These are phyloP conservation scores for Oscheius sp. DNA, from an alignment of 2,888 invertebrate genomes.

Conservation along the genomic window DNA sequence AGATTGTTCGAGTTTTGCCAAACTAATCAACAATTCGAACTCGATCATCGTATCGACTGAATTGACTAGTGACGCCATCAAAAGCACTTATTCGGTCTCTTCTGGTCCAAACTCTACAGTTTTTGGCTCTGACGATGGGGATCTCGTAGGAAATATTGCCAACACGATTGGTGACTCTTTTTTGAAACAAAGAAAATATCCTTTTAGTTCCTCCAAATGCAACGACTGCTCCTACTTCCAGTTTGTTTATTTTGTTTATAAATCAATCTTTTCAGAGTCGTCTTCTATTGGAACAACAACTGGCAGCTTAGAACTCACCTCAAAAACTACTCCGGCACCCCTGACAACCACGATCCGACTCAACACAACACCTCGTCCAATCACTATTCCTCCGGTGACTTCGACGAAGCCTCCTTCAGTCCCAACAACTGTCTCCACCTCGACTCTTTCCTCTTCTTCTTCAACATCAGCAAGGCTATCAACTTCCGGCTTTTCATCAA, in stretches of 20 bases:
- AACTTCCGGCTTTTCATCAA: neutral
- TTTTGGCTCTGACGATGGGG: neutral
- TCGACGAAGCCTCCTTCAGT: neutral
- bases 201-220: slow-evolving; percentile 1
- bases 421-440: neutral
- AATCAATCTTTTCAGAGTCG: neutral
- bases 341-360: neutral
- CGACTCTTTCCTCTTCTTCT: neutral
- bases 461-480: neutral
- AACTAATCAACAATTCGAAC: neutral
- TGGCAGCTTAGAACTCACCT: neutral
- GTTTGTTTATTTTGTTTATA: neutral
- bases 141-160: neutral
- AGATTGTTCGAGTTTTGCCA: neutral
- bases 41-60: slow-evolving; percentile 5
- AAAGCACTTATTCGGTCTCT: neutral
- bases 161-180: neutral
- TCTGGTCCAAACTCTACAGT: neutral
- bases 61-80: neutral
- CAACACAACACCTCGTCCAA: neutral
- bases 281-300: neutral
- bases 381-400: neutral
- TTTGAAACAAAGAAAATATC: neutral
- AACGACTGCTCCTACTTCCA: neutral
- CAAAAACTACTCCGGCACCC: neutral